Evolutionary conservation across 2,888 invertebrate genomes (phyloP).

Genomic region (Mythimna albipuncta): DNA sequence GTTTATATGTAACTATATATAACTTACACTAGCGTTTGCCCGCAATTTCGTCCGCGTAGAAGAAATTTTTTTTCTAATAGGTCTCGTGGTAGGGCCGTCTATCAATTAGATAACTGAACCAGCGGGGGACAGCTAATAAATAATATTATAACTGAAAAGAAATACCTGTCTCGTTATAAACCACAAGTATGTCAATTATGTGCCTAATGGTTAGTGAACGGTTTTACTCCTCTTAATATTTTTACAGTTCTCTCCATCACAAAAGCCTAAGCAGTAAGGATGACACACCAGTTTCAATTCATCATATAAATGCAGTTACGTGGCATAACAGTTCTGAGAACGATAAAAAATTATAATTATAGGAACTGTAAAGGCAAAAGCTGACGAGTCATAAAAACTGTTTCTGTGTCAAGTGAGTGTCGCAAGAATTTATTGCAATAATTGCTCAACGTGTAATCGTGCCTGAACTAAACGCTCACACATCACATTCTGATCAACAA

Average conservation of each 20-base stretch:
- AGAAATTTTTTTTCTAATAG: no score
- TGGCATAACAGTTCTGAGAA: conserved; percentile 47
- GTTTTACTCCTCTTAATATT: not conserved
- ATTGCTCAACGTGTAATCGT: conserved; percentile 40
- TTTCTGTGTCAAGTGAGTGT: conserved; percentile 59
- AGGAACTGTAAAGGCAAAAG: conserved; percentile 37
- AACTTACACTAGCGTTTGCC: no score
- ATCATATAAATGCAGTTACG: conserved; percentile 40
- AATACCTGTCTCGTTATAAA: conserved; percentile 11
- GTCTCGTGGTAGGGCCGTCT: no score
- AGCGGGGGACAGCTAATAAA: not conserved
- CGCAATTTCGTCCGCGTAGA: no score
- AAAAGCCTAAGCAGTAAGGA: not conserved
- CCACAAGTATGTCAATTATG: conserved; percentile 10
- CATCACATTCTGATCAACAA: conserved; percentile 29
- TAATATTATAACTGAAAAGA: not conserved
- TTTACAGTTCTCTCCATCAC: conserved; percentile 3
- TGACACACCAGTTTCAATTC: conserved; percentile 40
- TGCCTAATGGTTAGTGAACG: not conserved
- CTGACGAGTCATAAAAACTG: conserved; percentile 41
- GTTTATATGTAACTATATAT: no score
- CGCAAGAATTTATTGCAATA: conserved; percentile 42
- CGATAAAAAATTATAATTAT: conserved; percentile 47
- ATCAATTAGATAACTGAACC: no score
- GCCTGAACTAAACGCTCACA: conserved; percentile 14